phyloP scores from a whole-genome alignment of 2,888 invertebrate genomes.

The Drosophila picticornis region DNA sequence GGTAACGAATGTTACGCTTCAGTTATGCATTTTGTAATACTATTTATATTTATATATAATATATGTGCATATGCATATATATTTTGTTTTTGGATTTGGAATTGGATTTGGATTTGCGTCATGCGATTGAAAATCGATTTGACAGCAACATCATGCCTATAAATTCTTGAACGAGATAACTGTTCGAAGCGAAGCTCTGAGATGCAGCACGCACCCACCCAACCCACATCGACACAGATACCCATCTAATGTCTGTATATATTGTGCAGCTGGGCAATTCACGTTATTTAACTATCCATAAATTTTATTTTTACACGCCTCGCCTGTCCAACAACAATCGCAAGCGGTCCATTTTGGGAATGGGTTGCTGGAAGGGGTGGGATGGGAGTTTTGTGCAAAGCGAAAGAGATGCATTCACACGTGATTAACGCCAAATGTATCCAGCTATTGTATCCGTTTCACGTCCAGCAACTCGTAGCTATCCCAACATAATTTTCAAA shows the following conservation, averaged over 20 bases:
- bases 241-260: not conserved
- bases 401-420: conserved; percentile 66
- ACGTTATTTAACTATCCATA: conserved; percentile 47
- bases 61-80: not conserved
- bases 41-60: not conserved
- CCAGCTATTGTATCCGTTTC: conserved; percentile 20
- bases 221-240: not conserved
- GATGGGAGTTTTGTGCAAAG: conserved; percentile 8
- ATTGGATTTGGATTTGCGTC: conserved; percentile 54
- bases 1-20: conserved; percentile 40
- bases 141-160: conserved; percentile 32
- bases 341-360: not conserved
- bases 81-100: too few relatives aligned
- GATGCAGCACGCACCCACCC: conserved; percentile 10
- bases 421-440: conserved; percentile 59
- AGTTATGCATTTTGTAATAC: conserved; percentile 36
- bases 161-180: conserved; percentile 27
- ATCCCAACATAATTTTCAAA: conserved; percentile 41
- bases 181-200: conserved; percentile 15
- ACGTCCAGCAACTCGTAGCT: conserved; percentile 7
- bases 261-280: conserved; percentile 42
- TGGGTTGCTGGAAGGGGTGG: not conserved
- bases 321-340: conserved; percentile 4
- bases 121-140: conserved; percentile 56
- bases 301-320: conserved; percentile 43